These are phyloP conservation scores for Lethenteron camtschaticum DNA, from an alignment of 2,113 vertebrate species.

Conservation along the genomic window DNA sequence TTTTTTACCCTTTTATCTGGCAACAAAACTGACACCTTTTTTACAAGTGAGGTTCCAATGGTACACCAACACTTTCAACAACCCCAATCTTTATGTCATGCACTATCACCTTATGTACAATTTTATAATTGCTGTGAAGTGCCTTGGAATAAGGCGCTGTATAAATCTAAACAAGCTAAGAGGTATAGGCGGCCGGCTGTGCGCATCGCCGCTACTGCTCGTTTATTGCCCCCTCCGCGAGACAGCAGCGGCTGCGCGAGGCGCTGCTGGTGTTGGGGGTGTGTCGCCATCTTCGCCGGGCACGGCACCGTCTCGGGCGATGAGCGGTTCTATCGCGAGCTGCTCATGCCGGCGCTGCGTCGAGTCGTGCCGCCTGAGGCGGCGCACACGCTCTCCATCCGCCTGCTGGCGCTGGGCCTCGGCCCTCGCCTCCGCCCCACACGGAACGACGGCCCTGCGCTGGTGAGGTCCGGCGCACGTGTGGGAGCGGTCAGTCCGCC, in stretches of 20 bases:
- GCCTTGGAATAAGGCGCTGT: too few relatives aligned
- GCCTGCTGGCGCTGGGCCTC: constrained; percentile 29
- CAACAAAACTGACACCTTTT: too few relatives aligned
- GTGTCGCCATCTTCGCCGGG: constrained; percentile 36
- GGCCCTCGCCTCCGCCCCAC: constrained; percentile 26
- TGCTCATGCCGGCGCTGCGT: constrained; percentile 48
- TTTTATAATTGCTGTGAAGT: too few relatives aligned
- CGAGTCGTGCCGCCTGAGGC: constrained; percentile 37
- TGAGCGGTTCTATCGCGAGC: constrained; percentile 43
- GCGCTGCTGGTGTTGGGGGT: constrained; percentile 22
- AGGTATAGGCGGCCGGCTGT: too few relatives aligned
- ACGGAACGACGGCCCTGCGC: constrained; percentile 30
- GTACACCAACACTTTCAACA: too few relatives aligned
- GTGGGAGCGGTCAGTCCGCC: not conserved
- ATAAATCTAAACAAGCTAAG: too few relatives aligned
- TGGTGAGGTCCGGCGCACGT: constrained; percentile 24
- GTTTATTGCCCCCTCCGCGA: too few relatives aligned
- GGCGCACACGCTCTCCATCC: constrained; percentile 37
- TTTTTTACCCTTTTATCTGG: too few relatives aligned
- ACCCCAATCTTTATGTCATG: too few relatives aligned
- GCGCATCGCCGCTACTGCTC: too few relatives aligned
- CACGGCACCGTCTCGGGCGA: constrained; percentile 42
- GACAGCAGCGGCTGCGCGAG: constrained; percentile 27
- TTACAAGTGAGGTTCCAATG: too few relatives aligned
- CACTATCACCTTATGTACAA: too few relatives aligned